Percentiles rank a stretch among this genome's conserved stretches.
Evolutionary conservation across 2,113 vertebrate genomes (phyloP).

Genomic region (Strigops habroptila): DNA sequence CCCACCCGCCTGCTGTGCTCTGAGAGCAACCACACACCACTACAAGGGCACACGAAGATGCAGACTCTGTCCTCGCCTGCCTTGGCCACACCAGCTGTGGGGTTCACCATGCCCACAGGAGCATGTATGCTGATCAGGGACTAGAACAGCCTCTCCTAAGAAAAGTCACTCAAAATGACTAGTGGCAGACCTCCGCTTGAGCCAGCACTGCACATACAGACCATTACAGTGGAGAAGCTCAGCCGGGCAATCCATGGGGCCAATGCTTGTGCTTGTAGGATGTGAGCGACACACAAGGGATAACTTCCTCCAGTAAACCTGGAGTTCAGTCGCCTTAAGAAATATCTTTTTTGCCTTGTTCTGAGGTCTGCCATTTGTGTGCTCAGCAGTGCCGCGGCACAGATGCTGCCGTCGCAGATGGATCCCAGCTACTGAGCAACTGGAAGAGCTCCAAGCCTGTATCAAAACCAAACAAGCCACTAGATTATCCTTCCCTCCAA

Average conservation of each 20-base stretch:
- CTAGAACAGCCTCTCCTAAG: background rate
- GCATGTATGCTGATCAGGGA: background rate
- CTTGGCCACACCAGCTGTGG: fast-evolving
- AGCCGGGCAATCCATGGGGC: background rate
- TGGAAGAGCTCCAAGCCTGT: background rate
- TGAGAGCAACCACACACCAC: background rate
- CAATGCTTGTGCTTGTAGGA: fast-evolving
- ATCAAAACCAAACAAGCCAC: background rate
- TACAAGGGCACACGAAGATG: background rate
- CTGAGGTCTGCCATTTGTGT: background rate
- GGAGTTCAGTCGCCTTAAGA: background rate
- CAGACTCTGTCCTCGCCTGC: background rate
- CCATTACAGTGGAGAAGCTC: background rate
- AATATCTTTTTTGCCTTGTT: background rate
- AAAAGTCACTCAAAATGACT: background rate
- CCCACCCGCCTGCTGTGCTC: background rate
- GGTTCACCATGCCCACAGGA: background rate
- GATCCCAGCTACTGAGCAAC: background rate
- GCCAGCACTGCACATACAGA: fast-evolving
- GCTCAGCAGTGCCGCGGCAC: fast-evolving
- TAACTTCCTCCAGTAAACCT: background rate
- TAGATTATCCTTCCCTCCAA: background rate
- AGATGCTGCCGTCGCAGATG: background rate
- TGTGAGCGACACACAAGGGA: background rate
- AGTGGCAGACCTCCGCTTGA: background rate